Conservation (phyloP, 2,888 invertebrate species). For the Diplolepis rosae region DNA sequence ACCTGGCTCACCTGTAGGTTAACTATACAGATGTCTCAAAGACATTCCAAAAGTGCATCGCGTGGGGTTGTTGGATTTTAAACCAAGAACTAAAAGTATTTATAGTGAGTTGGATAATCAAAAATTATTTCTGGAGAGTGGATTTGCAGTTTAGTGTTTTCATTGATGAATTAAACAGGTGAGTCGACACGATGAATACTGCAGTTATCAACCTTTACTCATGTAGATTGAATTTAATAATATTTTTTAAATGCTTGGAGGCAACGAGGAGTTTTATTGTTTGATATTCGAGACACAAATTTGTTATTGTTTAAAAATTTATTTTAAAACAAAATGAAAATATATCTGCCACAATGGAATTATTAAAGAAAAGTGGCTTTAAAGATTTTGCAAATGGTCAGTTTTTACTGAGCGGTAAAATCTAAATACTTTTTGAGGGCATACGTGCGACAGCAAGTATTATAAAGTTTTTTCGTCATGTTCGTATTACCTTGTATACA, state of each 20-base stretch:
- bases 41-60: slow-evolving; percentile 1
- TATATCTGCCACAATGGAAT: too few relatives aligned
- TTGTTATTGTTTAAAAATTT: neutral
- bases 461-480: neutral
- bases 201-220: neutral
- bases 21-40: slow-evolving; percentile 6
- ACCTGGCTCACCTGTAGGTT: neutral
- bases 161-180: neutral
- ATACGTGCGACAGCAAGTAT: slow-evolving; percentile 7
- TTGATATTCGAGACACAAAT: neutral
- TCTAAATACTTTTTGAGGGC: neutral
- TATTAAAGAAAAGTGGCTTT: too few relatives aligned
- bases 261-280: neutral
- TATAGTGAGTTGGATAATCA: neutral
- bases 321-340: too few relatives aligned
- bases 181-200: neutral
- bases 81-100: neutral
- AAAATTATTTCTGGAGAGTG: neutral
- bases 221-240: neutral
- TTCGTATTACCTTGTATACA: neutral
- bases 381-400: neutral
- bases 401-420: neutral
- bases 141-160: neutral
- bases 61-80: neutral
- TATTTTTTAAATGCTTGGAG: neutral